Percentiles rank a stretch among this genome's conserved stretches.
These are phyloP conservation scores for Choloepus didactylus DNA, from an alignment of 2,797 vertebrate genomes.

Conservation along the genomic window DNA sequence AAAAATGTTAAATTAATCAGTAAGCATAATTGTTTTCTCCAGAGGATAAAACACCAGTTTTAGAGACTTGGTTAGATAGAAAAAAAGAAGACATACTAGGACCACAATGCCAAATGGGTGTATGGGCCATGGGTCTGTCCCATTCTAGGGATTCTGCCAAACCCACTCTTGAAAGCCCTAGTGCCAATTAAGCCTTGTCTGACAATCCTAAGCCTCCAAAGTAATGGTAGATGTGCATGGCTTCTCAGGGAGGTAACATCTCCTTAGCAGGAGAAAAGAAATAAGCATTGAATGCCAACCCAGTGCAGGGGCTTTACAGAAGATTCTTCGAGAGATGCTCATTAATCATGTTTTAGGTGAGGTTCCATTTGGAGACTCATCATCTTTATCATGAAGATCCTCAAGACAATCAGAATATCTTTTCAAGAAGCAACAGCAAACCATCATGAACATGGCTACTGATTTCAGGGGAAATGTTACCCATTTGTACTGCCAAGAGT, in stretches of 20 bases:
- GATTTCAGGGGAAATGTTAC: neutral
- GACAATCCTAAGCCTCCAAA: neutral
- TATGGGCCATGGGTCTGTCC: neutral
- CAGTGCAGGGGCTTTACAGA: neutral
- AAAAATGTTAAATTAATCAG: neutral
- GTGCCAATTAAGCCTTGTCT: neutral
- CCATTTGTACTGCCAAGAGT: neutral
- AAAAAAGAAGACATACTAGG: neutral
- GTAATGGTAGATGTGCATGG: too few species aligned
- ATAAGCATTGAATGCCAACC: neutral
- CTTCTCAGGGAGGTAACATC: neutral
- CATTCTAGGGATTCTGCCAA: neutral
- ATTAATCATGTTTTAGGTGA: neutral
- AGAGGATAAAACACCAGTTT: neutral
- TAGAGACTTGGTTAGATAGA: neutral
- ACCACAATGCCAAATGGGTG: neutral
- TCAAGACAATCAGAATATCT: neutral
- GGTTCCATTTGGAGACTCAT: neutral
- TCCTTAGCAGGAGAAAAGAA: neutral
- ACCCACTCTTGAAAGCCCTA: neutral
- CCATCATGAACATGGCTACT: neutral
- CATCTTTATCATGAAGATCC: neutral
- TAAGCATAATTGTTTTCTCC: neutral
- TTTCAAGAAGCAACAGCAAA: neutral
- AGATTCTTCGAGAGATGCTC: neutral